These are phyloP conservation scores for Eutrigla gurnardus DNA, from an alignment of 2,797 vertebrate species.

Conservation along the genomic window DNA sequence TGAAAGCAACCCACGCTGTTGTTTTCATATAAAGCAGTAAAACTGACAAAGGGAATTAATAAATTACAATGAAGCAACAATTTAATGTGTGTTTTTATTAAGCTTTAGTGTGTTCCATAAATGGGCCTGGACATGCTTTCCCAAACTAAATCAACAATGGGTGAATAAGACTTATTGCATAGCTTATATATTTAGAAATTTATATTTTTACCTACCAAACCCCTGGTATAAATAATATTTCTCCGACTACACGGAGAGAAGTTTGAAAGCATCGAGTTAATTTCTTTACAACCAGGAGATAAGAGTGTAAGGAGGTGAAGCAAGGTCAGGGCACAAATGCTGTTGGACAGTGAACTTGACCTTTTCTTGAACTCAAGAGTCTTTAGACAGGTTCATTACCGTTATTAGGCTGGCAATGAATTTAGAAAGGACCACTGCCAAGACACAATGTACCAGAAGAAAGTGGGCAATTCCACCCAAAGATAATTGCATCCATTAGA, in stretches of 20 bases:
- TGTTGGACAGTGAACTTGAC: conserved; percentile 75
- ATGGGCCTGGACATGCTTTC: not conserved
- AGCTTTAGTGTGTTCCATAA: not conserved
- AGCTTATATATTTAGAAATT: not conserved
- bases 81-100: not conserved
- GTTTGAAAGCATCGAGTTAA: not conserved
- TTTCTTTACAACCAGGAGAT: not conserved
- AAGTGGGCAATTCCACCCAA: not conserved
- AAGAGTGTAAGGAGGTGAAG: conserved; percentile 9
- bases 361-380: conserved; percentile 67
- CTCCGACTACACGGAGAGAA: not conserved
- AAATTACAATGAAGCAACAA: not conserved
- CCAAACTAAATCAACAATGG: not conserved
- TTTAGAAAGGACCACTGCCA: conserved; percentile 14
- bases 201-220: accelerated
- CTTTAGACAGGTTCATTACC: conserved; percentile 68
- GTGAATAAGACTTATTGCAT: not conserved
- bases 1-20: not conserved
- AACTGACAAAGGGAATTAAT: not conserved
- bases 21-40: not conserved
- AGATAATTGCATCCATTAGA: not conserved
- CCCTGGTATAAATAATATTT: not conserved
- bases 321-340: conserved; percentile 40
- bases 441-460: not conserved
- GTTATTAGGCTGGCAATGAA: conserved; percentile 12